Conservation (phyloP, 2,113 vertebrate genomes). For the Crotophaga sulcirostris region DNA sequence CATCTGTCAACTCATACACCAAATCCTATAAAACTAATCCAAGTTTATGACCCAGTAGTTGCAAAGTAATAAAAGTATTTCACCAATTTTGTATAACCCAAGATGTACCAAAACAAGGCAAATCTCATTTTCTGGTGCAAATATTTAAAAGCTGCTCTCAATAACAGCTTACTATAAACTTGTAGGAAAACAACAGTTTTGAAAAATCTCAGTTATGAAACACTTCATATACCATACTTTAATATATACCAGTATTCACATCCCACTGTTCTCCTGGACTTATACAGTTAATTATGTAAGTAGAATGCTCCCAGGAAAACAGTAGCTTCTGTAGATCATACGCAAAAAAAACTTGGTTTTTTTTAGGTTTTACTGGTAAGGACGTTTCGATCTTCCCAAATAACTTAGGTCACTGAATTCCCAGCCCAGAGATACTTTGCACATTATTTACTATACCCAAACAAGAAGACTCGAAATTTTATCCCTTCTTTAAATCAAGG, state of each 20-base stretch:
- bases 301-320: neutral
- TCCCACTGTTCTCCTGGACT: neutral
- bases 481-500: neutral
- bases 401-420: neutral
- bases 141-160: constrained; percentile 13
- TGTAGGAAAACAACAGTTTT: neutral
- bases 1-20: constrained; percentile 51
- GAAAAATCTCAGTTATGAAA: neutral
- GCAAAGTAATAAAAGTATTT: constrained; percentile 48
- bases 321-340: neutral
- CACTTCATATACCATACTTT: neutral
- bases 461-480: neutral
- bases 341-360: neutral
- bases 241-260: neutral
- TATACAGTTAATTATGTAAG: neutral
- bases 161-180: neutral
- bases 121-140: constrained; percentile 35
- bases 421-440: neutral
- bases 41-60: constrained; percentile 52
- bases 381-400: neutral
- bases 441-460: neutral
- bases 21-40: constrained; percentile 57
- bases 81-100: constrained; percentile 19
- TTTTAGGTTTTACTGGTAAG: neutral
- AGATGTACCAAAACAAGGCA: constrained; percentile 22